Evolutionary conservation across 2,888 invertebrate genomes (phyloP).

Genomic region (Laothoe populi): DNA sequence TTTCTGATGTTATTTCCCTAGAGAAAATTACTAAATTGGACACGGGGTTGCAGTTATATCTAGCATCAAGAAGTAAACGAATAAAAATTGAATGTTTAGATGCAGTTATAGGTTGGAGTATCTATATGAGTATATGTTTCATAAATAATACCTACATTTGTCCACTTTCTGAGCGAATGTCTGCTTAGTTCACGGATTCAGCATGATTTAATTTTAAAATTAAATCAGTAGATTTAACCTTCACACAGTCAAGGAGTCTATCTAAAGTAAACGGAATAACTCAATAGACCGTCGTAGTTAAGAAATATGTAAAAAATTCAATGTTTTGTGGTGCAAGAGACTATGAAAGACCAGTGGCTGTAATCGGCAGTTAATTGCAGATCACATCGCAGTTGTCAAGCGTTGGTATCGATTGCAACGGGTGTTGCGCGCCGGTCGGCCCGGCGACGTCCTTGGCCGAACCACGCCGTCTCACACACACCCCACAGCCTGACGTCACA

Average conservation of each 20-base stretch:
- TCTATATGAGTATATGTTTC: neutral
- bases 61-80: neutral
- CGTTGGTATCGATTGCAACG: slow-evolving; percentile 71
- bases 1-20: slow-evolving; percentile 11
- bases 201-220: slow-evolving; percentile 8
- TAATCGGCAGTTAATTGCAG: slow-evolving; percentile 44
- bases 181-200: neutral
- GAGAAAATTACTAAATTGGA: slow-evolving; percentile 6
- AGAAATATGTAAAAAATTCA: neutral
- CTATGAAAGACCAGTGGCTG: slow-evolving; percentile 28
- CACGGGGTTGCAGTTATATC: neutral
- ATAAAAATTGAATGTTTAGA: neutral
- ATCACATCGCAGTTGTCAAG: slow-evolving; percentile 57
- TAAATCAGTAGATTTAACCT: slow-evolving; percentile 30
- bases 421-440: slow-evolving; percentile 80
- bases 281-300: neutral
- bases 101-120: neutral
- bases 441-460: slow-evolving; percentile 82
- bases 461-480: slow-evolving; percentile 66
- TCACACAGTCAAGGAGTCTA: slow-evolving; percentile 34
- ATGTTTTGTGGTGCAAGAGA: neutral
- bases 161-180: neutral
- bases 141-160: neutral
- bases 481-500: slow-evolving; percentile 68
- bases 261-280: slow-evolving; percentile 2